Evolutionary conservation across 2,797 vertebrate genomes (phyloP).

Genomic region (Peromyscus melanophrys): DNA sequence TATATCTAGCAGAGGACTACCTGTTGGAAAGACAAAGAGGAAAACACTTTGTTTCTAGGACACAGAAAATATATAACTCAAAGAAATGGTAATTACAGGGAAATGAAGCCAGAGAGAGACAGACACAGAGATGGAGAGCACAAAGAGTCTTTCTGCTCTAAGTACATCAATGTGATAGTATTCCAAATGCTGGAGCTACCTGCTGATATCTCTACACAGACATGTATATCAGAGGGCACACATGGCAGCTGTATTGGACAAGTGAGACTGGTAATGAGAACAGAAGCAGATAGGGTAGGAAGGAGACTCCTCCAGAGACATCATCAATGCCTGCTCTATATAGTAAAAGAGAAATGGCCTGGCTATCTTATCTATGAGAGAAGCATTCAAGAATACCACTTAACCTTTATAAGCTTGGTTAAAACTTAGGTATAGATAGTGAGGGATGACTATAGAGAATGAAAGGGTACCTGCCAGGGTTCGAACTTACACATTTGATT

Average conservation of each 20-base stretch:
- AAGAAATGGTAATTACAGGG: background rate
- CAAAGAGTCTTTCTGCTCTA: background rate
- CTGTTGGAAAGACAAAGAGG: background rate
- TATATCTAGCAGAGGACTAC: background rate
- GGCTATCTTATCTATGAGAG: background rate
- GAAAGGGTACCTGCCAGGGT: background rate
- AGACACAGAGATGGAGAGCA: background rate
- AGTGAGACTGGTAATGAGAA: conserved; percentile 8
- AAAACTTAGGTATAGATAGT: background rate
- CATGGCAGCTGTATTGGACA: background rate
- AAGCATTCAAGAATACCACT: background rate
- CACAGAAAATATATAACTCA: background rate
- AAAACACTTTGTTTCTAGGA: background rate
- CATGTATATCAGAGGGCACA: background rate
- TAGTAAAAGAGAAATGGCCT: background rate
- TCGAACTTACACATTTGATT: background rate
- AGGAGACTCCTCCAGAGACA: background rate
- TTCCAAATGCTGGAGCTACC: background rate
- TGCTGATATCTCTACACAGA: background rate
- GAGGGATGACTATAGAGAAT: background rate
- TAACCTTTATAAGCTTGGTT: background rate
- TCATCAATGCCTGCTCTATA: background rate
- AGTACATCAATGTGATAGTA: background rate
- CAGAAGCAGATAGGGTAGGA: background rate
- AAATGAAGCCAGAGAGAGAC: background rate